A percentile compares a stretch with the other conserved stretches of the same genome.
Conservation (phyloP, 2,113 vertebrate species). For the Rhizomys pruinosus region DNA sequence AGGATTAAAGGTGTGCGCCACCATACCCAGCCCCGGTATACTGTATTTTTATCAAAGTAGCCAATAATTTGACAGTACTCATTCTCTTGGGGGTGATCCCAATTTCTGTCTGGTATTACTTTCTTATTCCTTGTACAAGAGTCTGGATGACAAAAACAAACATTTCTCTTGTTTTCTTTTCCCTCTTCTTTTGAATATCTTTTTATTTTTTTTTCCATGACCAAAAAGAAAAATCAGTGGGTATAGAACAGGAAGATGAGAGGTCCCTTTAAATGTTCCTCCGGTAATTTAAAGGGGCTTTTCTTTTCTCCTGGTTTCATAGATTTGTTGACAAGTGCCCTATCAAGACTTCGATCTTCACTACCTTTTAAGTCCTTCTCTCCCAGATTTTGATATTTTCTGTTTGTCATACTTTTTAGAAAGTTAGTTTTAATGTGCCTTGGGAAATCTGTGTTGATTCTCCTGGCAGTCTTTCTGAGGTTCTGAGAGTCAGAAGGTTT, state of each 20-base stretch:
- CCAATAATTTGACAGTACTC: neutral
- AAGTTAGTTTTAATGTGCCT: too few relatives aligned
- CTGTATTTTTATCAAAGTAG: neutral
- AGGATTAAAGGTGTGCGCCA: too few relatives aligned
- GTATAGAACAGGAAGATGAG: neutral
- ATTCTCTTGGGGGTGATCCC: neutral
- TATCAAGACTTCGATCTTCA: neutral
- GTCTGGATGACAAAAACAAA: neutral
- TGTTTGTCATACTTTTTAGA: too few relatives aligned
- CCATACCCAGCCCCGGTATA: too few relatives aligned
- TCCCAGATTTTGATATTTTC: neutral
- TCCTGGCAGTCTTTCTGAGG: neutral
- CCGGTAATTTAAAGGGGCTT: neutral
- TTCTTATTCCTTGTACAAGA: neutral
- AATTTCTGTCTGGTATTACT: too few relatives aligned
- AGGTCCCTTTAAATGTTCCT: neutral
- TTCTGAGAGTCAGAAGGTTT: neutral
- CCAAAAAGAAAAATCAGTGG: neutral
- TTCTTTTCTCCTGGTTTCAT: neutral
- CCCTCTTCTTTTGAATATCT: neutral
- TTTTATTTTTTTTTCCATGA: neutral
- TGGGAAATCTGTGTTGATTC: neutral
- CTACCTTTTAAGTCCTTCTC: neutral
- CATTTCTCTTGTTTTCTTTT: neutral
- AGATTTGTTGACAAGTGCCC: neutral